phyloP scores from a whole-genome alignment of 2,888 invertebrate genomes.

The Dryocosmus kuriphilus region DNA sequence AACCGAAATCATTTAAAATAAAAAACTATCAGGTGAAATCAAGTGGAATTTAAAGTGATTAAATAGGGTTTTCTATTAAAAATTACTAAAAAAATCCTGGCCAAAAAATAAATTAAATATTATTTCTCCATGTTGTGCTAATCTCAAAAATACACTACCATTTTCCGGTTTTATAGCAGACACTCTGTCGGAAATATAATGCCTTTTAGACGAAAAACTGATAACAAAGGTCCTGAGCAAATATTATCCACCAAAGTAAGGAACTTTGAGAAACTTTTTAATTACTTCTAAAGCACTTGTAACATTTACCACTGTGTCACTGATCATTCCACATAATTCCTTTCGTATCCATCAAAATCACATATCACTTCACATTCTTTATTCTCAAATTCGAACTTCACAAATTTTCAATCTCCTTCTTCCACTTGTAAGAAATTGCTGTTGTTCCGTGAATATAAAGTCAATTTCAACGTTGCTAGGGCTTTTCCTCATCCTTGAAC shows the following conservation, averaged over 20 bases:
- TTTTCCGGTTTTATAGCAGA: too few relatives aligned
- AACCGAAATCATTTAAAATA: too few relatives aligned
- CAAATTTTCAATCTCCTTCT: constrained; percentile 29
- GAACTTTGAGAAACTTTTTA: background rate
- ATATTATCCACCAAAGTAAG: background rate
- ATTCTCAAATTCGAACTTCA: background rate
- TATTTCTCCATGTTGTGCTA: too few relatives aligned
- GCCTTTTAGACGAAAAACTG: too few relatives aligned
- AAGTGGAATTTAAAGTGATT: too few relatives aligned
- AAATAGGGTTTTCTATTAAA: too few relatives aligned
- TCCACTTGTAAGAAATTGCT: constrained; percentile 35
- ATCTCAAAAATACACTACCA: too few relatives aligned
- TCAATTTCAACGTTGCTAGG: constrained; percentile 11
- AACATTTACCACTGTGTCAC: background rate
- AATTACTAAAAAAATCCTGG: too few relatives aligned
- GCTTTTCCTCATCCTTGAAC: constrained; percentile 27
- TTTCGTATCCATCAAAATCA: background rate
- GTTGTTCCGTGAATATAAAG: constrained; percentile 18
- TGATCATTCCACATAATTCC: background rate
- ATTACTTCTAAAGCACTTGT: background rate
- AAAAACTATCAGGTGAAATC: too few relatives aligned
- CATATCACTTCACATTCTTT: constrained; percentile 30
- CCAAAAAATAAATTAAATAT: too few relatives aligned
- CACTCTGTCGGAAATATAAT: too few relatives aligned
- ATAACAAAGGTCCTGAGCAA: background rate